Evolutionary conservation across 1,140 invertebrate genomes (phyloP).

Genomic region (Elymnias hypermnestra): DNA sequence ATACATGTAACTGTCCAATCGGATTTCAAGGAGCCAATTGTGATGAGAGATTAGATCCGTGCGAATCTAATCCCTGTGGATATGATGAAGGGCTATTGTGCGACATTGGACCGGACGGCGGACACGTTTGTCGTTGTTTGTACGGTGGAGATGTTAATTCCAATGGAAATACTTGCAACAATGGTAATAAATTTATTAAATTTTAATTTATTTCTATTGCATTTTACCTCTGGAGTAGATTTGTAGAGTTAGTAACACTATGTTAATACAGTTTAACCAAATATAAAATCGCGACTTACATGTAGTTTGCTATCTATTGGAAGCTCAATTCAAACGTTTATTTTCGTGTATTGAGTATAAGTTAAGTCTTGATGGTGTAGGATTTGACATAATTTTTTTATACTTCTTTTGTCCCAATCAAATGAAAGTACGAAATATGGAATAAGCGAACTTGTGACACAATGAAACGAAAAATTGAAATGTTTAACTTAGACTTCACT

Average conservation of each 20-base stretch:
- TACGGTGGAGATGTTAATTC: conserved; percentile 80
- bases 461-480: no score
- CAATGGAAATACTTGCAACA: conserved; percentile 80
- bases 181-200: conserved; percentile 50
- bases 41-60: conserved; percentile 84
- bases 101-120: conserved; percentile 72
- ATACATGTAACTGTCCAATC: conserved; percentile 81
- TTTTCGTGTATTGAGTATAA: no score
- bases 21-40: conserved; percentile 84
- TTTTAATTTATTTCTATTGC: conserved; percentile 4
- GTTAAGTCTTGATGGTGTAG: no score
- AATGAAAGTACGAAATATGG: no score
- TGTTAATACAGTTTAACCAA: no score
- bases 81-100: conserved; percentile 84
- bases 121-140: conserved; percentile 81
- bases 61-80: conserved; percentile 84
- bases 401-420: no score
- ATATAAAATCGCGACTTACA: no score
- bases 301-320: no score
- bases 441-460: no score
- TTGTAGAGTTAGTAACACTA: neutral
- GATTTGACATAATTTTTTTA: no score
- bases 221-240: neutral
- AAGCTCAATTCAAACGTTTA: no score
- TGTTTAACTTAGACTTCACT: no score